Evolutionary conservation across 92 coral and sea anemone species (phyloP), one percentile per base, ranked within the genome.

Genomic region (Umimayanthus chanpuru): DNA sequence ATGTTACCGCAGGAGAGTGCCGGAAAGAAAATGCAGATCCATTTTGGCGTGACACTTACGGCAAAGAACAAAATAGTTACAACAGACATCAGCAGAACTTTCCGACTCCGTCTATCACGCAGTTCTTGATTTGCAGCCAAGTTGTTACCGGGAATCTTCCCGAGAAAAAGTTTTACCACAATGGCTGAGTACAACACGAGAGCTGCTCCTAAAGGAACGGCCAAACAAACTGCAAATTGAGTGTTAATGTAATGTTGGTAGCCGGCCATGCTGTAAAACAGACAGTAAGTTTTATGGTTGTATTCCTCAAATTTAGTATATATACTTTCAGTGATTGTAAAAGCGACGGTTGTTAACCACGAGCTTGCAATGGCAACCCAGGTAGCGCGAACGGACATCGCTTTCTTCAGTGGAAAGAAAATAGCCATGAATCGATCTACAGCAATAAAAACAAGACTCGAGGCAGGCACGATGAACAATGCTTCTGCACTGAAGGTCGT

Each of bases 371-470:
- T 78, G 36, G n/a, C 7, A 39, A 78, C 5, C 10, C 56, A 49
- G 39, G 82, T n/a, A 10, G 39, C 64, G 16, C 66, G 56, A 6
- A 78, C 6, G 2, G 82, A 47, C 66, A 78, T 47, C 3, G 65
- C 82, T 47, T 53, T 78, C n/a, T 78, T 78, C 82, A 78, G 32
- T 2, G 82, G 82, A 44, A 78, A 50, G 82, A 78, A 78, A n/a
- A 78, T 66, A 78, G 64, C 82, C 36, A 49, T 25, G 39, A 78
- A 44, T 26, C 82, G 61, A 49, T 78, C 82, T 11, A 43, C 82
- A 12, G 82, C 82, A 50, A 78, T 78, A 26, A 78, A 78, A 16
- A 78, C 61, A 4, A 78, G 36, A 50, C 82, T 78, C 61, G 61
- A 78, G 10, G 82, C 82, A 21, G 82, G 82, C 36, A 78, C 82